Evolutionary conservation across 2,113 vertebrate species (phyloP).

Genomic region (Menidia beryllina): DNA sequence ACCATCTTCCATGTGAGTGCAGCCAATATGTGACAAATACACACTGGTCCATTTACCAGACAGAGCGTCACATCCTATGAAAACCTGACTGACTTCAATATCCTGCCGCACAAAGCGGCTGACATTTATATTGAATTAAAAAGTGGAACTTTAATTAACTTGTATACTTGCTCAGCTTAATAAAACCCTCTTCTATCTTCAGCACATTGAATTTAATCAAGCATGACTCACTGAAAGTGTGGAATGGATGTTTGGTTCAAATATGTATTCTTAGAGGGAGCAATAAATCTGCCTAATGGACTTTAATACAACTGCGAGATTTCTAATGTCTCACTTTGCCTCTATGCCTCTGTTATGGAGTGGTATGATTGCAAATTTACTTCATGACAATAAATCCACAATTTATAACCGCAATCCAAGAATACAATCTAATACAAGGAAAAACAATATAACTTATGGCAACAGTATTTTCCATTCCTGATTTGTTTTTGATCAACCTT

Average conservation of each 20-base stretch:
- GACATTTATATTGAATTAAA: slow-evolving; percentile 76
- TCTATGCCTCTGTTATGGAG: not conserved
- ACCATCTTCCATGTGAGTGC: slow-evolving; percentile 28
- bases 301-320: slow-evolving; percentile 49
- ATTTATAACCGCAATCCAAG: not conserved
- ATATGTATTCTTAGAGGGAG: slow-evolving; percentile 59
- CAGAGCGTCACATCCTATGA: slow-evolving; percentile 54
- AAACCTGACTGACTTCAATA: slow-evolving; percentile 74
- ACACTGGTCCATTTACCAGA: slow-evolving; percentile 36
- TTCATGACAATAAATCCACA: slow-evolving; percentile 7
- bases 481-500: not conserved
- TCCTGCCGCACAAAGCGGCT: slow-evolving; percentile 67
- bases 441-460: not conserved
- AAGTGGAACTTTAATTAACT: slow-evolving; percentile 74
- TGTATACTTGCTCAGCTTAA: slow-evolving; percentile 53
- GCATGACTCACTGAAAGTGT: slow-evolving; percentile 68
- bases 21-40: slow-evolving; percentile 38
- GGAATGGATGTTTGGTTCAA: slow-evolving; percentile 70
- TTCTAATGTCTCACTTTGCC: slow-evolving; percentile 57
- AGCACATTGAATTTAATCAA: slow-evolving; percentile 67
- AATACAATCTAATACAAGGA: not conserved
- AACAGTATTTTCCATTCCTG: not conserved
- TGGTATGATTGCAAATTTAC: slow-evolving; percentile 13
- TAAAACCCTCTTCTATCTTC: slow-evolving; percentile 63
- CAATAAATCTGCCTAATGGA: slow-evolving; percentile 66